Conservation (phyloP, 2,888 invertebrate species). For the Sminthurides aquaticus region DNA sequence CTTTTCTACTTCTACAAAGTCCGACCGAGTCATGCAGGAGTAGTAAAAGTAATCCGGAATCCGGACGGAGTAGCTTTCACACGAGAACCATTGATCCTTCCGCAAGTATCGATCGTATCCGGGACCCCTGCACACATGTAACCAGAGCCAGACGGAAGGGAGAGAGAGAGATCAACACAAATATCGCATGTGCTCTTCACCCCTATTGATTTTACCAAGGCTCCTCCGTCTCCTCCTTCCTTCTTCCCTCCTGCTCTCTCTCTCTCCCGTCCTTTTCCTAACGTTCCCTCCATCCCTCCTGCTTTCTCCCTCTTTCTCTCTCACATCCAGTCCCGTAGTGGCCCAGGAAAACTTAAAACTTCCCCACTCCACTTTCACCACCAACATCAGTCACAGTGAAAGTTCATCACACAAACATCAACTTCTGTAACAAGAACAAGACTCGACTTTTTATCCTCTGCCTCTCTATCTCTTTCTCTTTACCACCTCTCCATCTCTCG, state of each 20-base stretch:
- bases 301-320: not conserved
- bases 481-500: not conserved
- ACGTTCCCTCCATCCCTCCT: not conserved
- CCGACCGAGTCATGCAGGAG: too few relatives aligned
- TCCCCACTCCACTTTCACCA: not conserved
- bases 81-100: not conserved
- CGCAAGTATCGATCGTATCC: not conserved
- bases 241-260: not conserved
- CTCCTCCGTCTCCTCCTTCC: not conserved
- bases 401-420: not conserved
- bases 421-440: not conserved
- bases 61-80: not conserved
- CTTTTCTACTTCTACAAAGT: too few relatives aligned
- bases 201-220: conserved; percentile 5
- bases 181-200: conserved; percentile 8
- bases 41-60: not conserved
- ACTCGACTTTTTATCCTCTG: not conserved
- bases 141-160: not conserved
- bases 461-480: not conserved
- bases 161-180: not conserved
- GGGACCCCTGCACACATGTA: not conserved
- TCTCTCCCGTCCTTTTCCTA: not conserved
- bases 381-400: not conserved
- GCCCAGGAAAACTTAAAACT: not conserved
- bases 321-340: not conserved